Percentiles rank a stretch among this genome's conserved stretches.
phyloP scores from a whole-genome alignment of 2,888 invertebrate genomes.

The Cerceris ruficornis region DNA sequence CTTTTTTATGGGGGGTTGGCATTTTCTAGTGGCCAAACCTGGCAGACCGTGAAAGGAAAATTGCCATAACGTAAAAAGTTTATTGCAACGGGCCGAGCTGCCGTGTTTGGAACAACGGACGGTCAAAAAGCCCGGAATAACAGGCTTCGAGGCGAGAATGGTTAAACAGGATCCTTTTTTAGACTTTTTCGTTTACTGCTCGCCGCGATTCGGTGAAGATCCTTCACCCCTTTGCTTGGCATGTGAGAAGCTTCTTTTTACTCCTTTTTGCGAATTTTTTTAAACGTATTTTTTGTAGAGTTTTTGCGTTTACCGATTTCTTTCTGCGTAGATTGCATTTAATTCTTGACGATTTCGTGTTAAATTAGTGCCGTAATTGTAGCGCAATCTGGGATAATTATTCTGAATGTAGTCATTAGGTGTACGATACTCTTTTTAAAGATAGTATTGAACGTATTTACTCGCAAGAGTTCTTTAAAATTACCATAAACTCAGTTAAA shows the following conservation, averaged over 20 bases:
- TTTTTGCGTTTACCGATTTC: neutral
- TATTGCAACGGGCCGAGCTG: constrained; percentile 37
- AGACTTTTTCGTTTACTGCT: constrained; percentile 1
- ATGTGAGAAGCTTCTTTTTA: neutral
- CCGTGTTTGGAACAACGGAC: neutral
- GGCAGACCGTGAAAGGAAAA: constrained; percentile 35
- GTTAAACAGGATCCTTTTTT: constrained; percentile 3
- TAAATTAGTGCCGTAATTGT: too few species aligned
- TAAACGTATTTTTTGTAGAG: neutral
- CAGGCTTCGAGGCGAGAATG: constrained; percentile 9
- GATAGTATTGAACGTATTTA: too few species aligned
- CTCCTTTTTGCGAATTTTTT: neutral
- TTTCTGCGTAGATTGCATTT: too few species aligned
- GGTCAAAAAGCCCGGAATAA: constrained; percentile 24
- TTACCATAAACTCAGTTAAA: too few species aligned
- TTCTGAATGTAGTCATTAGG: too few species aligned
- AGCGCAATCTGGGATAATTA: too few species aligned
- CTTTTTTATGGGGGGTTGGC: constrained; percentile 61
- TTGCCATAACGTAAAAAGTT: constrained; percentile 49
- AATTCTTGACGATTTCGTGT: too few species aligned
- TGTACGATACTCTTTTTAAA: too few species aligned
- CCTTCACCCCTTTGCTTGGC: constrained; percentile 14
- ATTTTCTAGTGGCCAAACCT: constrained; percentile 27
- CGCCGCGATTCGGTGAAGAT: constrained; percentile 23
- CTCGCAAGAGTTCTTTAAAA: too few species aligned